A percentile compares a stretch with the other conserved stretches of the same genome.
phyloP scores from a whole-genome alignment of 1,140 invertebrate species.

The Procambarus clarkii region DNA sequence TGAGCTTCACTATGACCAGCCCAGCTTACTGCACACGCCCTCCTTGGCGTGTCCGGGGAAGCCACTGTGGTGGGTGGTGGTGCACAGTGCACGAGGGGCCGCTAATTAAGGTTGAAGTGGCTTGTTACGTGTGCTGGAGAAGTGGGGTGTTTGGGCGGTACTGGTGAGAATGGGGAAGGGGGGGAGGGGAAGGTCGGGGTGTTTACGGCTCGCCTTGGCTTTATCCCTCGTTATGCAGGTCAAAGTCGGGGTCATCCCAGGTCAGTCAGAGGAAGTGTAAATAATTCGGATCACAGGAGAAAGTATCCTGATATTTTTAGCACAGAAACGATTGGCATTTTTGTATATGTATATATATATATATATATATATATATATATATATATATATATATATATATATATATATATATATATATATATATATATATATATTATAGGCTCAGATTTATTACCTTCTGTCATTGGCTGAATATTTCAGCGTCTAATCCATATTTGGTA shows the following conservation, averaged over 20 bases:
- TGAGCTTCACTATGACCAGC: neutral
- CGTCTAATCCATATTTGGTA: too few relatives aligned
- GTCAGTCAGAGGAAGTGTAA: slow-evolving; percentile 8
- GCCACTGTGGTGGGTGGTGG: too few relatives aligned
- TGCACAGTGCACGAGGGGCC: too few relatives aligned
- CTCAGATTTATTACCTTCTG: too few relatives aligned
- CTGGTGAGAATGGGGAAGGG: too few relatives aligned
- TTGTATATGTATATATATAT: neutral
- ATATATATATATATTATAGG: too few relatives aligned
- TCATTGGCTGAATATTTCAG: too few relatives aligned
- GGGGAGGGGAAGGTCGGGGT: neutral
- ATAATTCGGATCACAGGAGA: slow-evolving; percentile 4
- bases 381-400: too few relatives aligned
- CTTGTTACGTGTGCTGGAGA: neutral
- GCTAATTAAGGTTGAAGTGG: too few relatives aligned
- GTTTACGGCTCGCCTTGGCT: neutral
- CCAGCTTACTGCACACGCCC: neutral
- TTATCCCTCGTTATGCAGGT: slow-evolving; percentile 13
- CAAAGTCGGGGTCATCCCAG: neutral
- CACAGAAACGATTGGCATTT: neutral
- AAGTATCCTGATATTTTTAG: neutral
- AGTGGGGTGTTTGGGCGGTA: neutral
- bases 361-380: neutral
- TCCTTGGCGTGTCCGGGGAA: too few relatives aligned
- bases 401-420: too few relatives aligned